Evolutionary conservation across 1,140 invertebrate species (phyloP), one percentile per base, ranked within the genome.

Genomic region (Episyrphus balteatus): DNA sequence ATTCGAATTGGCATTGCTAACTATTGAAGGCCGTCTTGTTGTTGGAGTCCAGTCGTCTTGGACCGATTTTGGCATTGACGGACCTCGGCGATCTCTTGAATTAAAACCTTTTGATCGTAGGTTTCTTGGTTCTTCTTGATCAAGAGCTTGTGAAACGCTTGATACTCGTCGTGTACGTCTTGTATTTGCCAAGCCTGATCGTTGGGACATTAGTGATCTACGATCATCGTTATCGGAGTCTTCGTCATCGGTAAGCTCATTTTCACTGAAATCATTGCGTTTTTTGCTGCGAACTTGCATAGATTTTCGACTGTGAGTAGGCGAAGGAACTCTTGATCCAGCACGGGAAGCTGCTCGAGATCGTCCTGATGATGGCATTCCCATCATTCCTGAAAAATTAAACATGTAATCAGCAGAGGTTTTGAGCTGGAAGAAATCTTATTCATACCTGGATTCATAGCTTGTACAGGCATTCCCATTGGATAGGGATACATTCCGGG

Each of bases 251-350:
- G 74, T 49, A 50, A 74, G 48, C 56, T 76, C 39, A 57, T 75
- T 52, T 64, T 75, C 42, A 51, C 69, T 19, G 64, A 46, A 75
- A 70, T 52, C 70, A 57, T 11, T 71, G 54, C 37, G 70, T 66
- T 51, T 67, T 54, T 49, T 59, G 55, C 44, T 62, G 36, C 59
- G 67, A 62, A 71, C 72, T 8, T 69, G 59, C 10, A 72, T 59
- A 0, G 80, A 82, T 52, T 81, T 81, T 19, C 80, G 72, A 51
- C 83, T 85, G 18, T 79, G 73, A 0, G 83, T 79, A 0, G 84
- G 84, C 0, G 83, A 86, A 0, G 74, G 70, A 1, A 80, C 76
- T 47, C 80, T 73, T 1, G 76, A 79, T 55, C 54, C 74, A 3
- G 64, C 72, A 58, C 68, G 70, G 43, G 58, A 79, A 45, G 59